Percentiles rank a stretch among this genome's conserved stretches.
Conservation (phyloP, 2,113 vertebrate species). For the Grus americana region DNA sequence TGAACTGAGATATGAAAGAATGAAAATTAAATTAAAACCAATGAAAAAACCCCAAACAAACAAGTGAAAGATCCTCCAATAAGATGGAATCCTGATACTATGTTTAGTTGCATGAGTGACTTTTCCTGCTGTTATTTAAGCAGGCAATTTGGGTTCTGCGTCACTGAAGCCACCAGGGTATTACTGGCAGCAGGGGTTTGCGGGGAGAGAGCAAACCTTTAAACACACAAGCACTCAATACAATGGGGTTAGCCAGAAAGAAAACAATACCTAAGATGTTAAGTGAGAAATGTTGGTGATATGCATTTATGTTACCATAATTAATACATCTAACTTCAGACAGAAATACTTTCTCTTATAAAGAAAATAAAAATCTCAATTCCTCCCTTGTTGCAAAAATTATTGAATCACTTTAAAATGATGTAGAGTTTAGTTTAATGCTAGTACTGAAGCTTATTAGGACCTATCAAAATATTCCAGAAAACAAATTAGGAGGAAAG, state of each 20-base stretch:
- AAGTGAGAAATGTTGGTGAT: background rate
- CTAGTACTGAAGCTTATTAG: background rate
- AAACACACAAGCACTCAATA: background rate
- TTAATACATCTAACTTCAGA: background rate
- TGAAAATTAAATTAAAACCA: background rate
- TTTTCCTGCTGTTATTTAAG: background rate
- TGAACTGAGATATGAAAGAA: background rate
- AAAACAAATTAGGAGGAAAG: background rate
- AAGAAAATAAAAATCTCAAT: background rate
- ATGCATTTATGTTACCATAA: background rate
- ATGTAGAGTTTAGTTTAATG: background rate
- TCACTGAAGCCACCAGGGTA: background rate
- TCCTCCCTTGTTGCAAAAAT: background rate
- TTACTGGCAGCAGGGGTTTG: background rate
- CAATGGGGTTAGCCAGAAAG: background rate
- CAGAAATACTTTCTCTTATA: background rate
- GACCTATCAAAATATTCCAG: background rate
- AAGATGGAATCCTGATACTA: background rate
- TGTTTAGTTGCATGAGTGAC: background rate
- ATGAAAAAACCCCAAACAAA: fast-evolving
- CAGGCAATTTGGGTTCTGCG: background rate
- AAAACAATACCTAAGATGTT: background rate
- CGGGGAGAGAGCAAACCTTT: background rate
- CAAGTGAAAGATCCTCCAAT: background rate
- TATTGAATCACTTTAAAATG: background rate